A percentile compares a stretch with the other conserved stretches of the same genome.
Evolutionary conservation across 2,113 vertebrate species (phyloP).

Genomic region (Anguilla japonica): DNA sequence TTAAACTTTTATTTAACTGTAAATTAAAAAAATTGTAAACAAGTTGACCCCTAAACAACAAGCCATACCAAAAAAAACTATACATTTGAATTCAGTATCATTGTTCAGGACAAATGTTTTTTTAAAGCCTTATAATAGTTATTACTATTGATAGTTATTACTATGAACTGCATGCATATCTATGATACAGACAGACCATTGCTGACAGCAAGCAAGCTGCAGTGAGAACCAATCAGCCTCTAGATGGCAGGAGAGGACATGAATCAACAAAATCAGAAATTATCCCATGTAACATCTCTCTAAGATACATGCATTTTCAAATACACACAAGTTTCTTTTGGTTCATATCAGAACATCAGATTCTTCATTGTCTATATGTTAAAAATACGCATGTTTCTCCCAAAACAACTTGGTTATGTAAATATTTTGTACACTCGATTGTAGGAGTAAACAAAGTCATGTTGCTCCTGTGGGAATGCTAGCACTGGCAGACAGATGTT

Average conservation of each 20-base stretch:
- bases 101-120: neutral
- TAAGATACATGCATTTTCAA: neutral
- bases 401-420: neutral
- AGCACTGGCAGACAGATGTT: neutral
- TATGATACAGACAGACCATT: neutral
- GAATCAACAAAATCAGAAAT: neutral
- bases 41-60: too few species aligned
- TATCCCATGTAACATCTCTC: neutral
- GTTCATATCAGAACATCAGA: neutral
- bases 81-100: neutral
- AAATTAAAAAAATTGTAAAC: too few species aligned
- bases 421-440: neutral
- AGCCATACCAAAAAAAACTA: too few species aligned
- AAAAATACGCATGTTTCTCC: neutral
- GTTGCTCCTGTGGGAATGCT: neutral
- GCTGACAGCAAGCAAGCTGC: neutral
- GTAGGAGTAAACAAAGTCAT: neutral
- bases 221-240: neutral
- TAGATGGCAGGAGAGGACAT: slow-evolving; percentile 20
- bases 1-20: too few species aligned
- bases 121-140: neutral
- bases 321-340: neutral
- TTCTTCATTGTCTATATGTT: neutral
- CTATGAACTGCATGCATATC: neutral
- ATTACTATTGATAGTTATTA: neutral